These are phyloP conservation scores for Cephus nigrinus DNA, from an alignment of 2,888 invertebrate species.

Conservation along the genomic window DNA sequence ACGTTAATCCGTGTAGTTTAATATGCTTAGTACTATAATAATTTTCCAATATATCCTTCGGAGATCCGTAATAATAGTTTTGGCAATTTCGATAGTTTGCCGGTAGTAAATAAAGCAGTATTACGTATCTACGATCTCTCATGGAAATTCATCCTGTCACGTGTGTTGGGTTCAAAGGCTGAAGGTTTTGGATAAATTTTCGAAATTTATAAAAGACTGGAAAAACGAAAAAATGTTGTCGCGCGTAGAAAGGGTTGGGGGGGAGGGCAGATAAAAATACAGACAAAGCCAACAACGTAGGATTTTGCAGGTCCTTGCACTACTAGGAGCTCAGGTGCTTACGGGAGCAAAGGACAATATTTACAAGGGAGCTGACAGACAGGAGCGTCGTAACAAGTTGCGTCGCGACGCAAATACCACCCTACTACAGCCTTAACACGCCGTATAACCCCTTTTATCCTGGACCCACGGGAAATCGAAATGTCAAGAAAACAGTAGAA, in stretches of 20 bases:
- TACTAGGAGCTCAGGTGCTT: not conserved
- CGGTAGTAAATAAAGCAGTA: not conserved
- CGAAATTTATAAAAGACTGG: not conserved
- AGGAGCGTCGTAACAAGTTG: not conserved
- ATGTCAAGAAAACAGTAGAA: not conserved
- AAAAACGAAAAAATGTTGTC: not conserved
- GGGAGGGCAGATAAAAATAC: not conserved
- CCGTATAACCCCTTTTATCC: not conserved
- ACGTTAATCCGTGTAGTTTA: not conserved
- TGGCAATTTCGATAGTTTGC: not conserved
- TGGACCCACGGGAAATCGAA: not conserved
- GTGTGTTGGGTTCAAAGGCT: not conserved
- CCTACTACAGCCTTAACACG: not conserved
- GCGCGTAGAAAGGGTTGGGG: not conserved
- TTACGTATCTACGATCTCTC: not conserved
- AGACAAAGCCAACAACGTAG: not conserved
- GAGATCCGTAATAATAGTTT: not conserved
- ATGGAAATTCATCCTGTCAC: not conserved
- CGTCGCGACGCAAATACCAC: not conserved
- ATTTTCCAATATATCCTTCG: not conserved
- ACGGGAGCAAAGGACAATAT: not conserved
- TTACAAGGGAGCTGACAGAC: not conserved
- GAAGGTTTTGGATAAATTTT: not conserved
- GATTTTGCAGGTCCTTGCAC: not conserved
- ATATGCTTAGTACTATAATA: not conserved